These are phyloP conservation scores for Pachycephus smyrnensis DNA, from an alignment of 2,888 invertebrate genomes.

Conservation along the genomic window DNA sequence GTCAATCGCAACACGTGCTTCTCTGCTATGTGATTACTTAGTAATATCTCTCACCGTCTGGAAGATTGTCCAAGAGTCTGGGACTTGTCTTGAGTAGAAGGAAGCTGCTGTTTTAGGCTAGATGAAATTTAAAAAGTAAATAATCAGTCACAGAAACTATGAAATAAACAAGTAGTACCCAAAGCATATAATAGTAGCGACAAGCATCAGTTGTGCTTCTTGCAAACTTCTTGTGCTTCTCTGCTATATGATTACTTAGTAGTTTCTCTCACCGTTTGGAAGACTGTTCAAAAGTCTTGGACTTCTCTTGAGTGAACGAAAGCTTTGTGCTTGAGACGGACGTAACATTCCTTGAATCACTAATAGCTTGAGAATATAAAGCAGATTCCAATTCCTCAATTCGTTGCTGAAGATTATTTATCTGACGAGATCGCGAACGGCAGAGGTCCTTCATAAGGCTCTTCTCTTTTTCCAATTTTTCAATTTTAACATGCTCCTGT, in stretches of 20 bases:
- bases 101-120: not conserved
- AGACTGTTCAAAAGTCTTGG: not conserved
- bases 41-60: slow-evolving; percentile 16
- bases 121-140: not conserved
- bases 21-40: not conserved
- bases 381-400: slow-evolving; percentile 36
- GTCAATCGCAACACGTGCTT: not conserved
- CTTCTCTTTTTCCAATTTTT: slow-evolving; percentile 69
- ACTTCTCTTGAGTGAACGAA: not conserved
- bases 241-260: not conserved
- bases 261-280: not conserved
- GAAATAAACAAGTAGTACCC: not conserved
- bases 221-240: too few relatives aligned
- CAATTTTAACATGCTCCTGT: slow-evolving; percentile 70
- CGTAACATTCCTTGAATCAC: not conserved
- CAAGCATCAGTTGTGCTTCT: not conserved
- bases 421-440: slow-evolving; percentile 65
- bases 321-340: not conserved
- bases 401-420: slow-evolving; percentile 41
- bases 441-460: slow-evolving; percentile 68
- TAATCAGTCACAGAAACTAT: not conserved
- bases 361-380: too few relatives aligned
- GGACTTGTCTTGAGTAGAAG: slow-evolving; percentile 10
- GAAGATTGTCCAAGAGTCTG: slow-evolving; percentile 16
- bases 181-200: not conserved